phyloP scores from a whole-genome alignment of 2,888 invertebrate species.

The Drosophila peninsularis region DNA sequence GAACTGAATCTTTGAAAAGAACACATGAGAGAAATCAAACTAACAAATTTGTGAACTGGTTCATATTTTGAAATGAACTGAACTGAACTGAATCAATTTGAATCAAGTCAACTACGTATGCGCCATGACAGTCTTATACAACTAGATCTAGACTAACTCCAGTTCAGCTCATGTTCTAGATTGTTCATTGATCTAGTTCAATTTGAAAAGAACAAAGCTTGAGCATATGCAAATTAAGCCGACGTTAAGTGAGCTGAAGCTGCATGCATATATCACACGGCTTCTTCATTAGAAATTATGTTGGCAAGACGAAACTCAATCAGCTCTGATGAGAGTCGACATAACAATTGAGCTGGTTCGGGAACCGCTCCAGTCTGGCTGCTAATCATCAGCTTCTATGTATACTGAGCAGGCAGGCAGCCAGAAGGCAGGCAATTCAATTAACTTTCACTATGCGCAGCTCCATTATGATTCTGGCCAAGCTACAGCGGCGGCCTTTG shows the following conservation, averaged over 20 bases:
- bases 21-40: not conserved
- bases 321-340: not conserved
- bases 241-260: not conserved
- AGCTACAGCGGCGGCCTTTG: slow-evolving; percentile 28
- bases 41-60: not conserved
- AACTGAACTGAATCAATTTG: not conserved
- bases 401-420: slow-evolving; percentile 13
- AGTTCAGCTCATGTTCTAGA: not conserved
- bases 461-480: slow-evolving; percentile 46
- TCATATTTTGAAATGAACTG: not conserved
- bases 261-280: not conserved
- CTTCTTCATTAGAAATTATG: not conserved
- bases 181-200: not conserved
- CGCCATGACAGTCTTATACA: not conserved
- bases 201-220: not conserved
- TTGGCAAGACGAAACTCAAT: not conserved
- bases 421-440: slow-evolving; percentile 43
- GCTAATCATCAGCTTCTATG: slow-evolving; percentile 15
- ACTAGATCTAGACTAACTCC: not conserved
- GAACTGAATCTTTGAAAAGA: too few relatives aligned
- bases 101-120: not conserved
- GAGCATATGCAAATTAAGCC: not conserved
- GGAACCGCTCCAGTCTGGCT: not conserved
- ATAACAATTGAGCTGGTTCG: slow-evolving; percentile 5
- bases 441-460: slow-evolving; percentile 56